Evolutionary conservation across 2,888 invertebrate genomes (phyloP), one percentile per base, ranked within the genome.

Genomic region (Platycheirus albimanus): DNA sequence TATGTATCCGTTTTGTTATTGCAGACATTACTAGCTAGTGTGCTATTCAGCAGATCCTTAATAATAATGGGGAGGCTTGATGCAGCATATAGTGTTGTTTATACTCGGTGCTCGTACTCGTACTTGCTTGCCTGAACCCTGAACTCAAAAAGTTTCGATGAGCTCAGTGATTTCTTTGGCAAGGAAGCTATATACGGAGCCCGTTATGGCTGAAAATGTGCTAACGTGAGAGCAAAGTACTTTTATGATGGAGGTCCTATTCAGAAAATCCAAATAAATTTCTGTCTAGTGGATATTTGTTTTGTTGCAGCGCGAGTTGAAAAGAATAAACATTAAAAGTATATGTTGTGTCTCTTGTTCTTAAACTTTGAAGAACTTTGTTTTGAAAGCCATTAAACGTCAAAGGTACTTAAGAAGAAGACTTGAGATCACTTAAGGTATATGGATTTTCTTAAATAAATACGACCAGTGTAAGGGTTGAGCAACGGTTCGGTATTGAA

Each of bases 1-100:
- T 83, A 83, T 83, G 83, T 67, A 83, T 78, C 78, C 72, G 64
- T 69, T 78, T 77, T 83, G 77, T 71, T 77, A 71, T 71, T 83
- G 67, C 77, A 83, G 45, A 54, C 77, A 83, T 83, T 83, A 83
- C 72, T 67, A 67, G 11, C n/a, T n/a, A n/a, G n/a, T n/a, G n/a
- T 74, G 69, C 69, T 78, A 64, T 83, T 83, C 77, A 83, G 81
- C 67, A 77, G 71, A 77, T 72, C 72, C 83, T 69, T 78, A 78
- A 81, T 76, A 76, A 76, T 71, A 71, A 74, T 58, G 78, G 61
- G 70, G 43, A 4, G 43, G 61, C 47, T 43, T 52, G 41, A 54
- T 66, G 76, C 51, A 24, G 41, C 33, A 33, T 30, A 52, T 28
- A 17, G 36, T 30, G 20, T 61, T 49, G 17, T 69, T 20, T 30